A percentile compares a stretch with the other conserved stretches of the same genome.
These are phyloP conservation scores for Acanthurus leucopareius DNA, from an alignment of 2,797 vertebrate species.

Conservation along the genomic window DNA sequence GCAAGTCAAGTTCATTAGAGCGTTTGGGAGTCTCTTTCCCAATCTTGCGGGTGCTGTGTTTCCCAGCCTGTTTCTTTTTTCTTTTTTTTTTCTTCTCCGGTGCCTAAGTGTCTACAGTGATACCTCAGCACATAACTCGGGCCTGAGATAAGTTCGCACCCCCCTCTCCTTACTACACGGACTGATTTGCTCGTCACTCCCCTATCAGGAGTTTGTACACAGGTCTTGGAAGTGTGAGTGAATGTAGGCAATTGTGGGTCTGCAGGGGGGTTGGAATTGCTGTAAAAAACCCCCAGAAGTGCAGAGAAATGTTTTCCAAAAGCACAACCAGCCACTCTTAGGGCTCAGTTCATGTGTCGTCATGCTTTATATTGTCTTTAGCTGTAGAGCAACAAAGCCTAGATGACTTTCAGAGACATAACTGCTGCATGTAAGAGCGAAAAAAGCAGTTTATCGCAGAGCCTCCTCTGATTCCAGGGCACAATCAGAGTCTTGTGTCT, in stretches of 20 bases:
- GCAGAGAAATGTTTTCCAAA: neutral
- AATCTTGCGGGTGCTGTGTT: conserved; percentile 81
- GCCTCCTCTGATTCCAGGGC: conserved; percentile 83
- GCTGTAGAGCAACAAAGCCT: neutral
- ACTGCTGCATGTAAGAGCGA: conserved; percentile 4
- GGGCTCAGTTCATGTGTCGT: too few species aligned
- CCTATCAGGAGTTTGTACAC: conserved; percentile 87
- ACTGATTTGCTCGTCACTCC: conserved; percentile 88
- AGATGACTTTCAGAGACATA: neutral
- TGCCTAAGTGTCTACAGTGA: conserved; percentile 96
- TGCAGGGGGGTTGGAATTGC: neutral
- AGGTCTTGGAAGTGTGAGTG: conserved; percentile 42
- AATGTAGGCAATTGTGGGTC: neutral
- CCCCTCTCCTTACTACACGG: conserved; percentile 80
- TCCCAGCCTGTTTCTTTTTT: conserved; percentile 73
- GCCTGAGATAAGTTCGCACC: conserved; percentile 94
- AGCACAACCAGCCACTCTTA: neutral
- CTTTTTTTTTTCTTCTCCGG: conserved; percentile 80
- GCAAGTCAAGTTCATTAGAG: conserved; percentile 91
- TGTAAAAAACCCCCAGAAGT: neutral
- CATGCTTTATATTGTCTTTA: neutral
- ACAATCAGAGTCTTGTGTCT: conserved; percentile 92
- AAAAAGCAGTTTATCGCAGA: conserved; percentile 50
- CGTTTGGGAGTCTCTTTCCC: conserved; percentile 83
- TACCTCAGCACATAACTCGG: conserved; percentile 98